Base-by-base conservation (phyloP, 1,140 invertebrate genomes). In the Ptiloglossa arizonensis region DNA sequence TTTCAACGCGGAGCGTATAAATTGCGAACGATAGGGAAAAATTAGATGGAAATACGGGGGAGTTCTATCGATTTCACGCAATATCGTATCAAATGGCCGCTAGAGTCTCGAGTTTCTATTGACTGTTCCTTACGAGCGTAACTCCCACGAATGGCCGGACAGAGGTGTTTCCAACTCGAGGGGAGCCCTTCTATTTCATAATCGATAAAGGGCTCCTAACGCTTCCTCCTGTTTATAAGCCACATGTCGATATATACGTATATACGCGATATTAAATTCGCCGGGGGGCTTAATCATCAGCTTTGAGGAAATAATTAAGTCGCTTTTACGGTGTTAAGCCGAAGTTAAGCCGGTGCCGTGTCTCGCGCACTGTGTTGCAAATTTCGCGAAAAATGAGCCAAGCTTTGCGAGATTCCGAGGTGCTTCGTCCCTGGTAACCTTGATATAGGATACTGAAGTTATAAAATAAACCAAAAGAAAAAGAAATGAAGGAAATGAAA, bases 151-250 rank as follows among this genome's bases (percentile, higher is more conserved):
- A 54, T 24, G 57, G 8, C 22, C 32, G 48, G 17, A n/a, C 17
- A 68, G 76, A 63, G 38, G 69, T 66, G 59, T 63, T 66, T 64
- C 41, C 15, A 32, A 19, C 41, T 32, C 52, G 63, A 15, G 29
- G 52, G 63, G 68, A 79, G 77, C 77, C 60, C 62, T 41, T 35
- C 32, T 48, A 27, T 74, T 74, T 75, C 71, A 79, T 79, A 79
- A 79, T 79, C 77, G 77, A 79, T 79, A 74, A 62, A 59, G 38
- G 70, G 48, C 15, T 46, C 54, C 17, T 24, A n/a, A 63, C 57
- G 71, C 38, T 57, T 59, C 52, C 52, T 29, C 17, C 24, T 79
- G 68, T 79, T 79, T 79, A 79, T 68, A 79, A 57, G 46, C 24
- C 44, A 17, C 52, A 27, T 52, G 46, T 79, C 71, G 63, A 79